Evolutionary conservation across 2,888 invertebrate species (phyloP).

Genomic region (Monopis laevigella): DNA sequence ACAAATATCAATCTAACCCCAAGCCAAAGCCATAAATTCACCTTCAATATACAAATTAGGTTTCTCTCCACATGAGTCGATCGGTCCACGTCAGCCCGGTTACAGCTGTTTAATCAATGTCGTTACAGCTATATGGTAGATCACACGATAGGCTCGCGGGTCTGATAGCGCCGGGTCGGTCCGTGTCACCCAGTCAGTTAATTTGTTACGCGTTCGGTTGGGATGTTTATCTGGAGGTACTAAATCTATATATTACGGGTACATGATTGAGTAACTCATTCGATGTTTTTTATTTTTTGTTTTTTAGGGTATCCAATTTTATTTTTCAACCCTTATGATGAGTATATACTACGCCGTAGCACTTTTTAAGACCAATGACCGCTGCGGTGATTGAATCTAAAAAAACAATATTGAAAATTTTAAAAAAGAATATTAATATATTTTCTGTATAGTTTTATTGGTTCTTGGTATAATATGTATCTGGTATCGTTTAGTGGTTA

Average conservation of each 20-base stretch:
- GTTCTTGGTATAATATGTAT: too few species aligned
- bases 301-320: too few species aligned
- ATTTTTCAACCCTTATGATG: too few species aligned
- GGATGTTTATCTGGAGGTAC: slow-evolving; percentile 34
- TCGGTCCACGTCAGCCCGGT: not conserved
- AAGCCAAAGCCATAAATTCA: not conserved
- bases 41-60: too few species aligned
- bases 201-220: slow-evolving; percentile 38
- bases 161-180: not conserved
- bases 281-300: too few species aligned
- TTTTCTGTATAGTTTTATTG: too few species aligned
- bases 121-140: slow-evolving; percentile 38
- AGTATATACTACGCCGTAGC: too few species aligned
- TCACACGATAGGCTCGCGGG: slow-evolving; percentile 32
- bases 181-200: slow-evolving; percentile 28
- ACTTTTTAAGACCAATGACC: too few species aligned
- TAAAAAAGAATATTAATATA: too few species aligned
- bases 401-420: too few species aligned
- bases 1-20: not conserved
- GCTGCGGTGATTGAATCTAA: too few species aligned
- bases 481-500: too few species aligned
- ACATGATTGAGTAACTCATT: slow-evolving; percentile 6
- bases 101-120: slow-evolving; percentile 41
- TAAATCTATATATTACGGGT: not conserved
- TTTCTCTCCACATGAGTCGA: not conserved